These are phyloP conservation scores for Philotrypesis tridentata DNA, from an alignment of 1,140 invertebrate genomes.

Conservation along the genomic window DNA sequence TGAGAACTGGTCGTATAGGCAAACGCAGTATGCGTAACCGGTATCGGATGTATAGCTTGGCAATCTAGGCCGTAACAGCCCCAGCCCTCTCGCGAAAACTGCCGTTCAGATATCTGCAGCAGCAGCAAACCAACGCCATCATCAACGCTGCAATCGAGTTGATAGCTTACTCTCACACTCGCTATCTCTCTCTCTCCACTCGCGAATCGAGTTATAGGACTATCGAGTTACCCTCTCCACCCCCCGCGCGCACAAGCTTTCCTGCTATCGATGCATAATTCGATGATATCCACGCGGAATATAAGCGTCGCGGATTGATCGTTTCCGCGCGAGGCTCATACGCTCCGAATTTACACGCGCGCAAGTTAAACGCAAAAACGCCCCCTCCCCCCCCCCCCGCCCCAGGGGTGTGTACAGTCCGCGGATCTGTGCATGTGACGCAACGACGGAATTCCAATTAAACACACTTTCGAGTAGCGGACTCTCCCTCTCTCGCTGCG, in stretches of 20 bases:
- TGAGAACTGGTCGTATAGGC: no score
- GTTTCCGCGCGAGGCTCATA: not conserved
- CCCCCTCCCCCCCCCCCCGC: no score
- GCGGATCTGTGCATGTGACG: no score
- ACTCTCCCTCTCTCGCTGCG: no score
- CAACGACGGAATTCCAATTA: conserved; percentile 29
- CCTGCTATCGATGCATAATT: conserved; percentile 18
- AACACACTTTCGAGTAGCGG: no score
- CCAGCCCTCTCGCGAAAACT: not conserved
- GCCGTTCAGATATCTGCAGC: not conserved
- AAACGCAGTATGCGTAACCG: no score
- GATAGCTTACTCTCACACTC: not conserved
- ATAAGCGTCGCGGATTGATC: conserved; percentile 15
- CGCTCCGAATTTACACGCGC: conserved; percentile 1
- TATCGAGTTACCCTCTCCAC: not conserved
- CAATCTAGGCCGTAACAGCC: not conserved
- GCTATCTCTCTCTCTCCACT: no score
- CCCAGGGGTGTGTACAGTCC: no score
- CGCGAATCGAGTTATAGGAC: not conserved
- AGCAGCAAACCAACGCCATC: not conserved
- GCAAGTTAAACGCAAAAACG: no score
- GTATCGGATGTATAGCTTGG: not conserved
- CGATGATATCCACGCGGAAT: conserved; percentile 27
- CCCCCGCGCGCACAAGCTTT: not conserved
- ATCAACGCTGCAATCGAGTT: conserved; percentile 3